Base-by-base conservation (phyloP, 2,113 vertebrate species). In the Erythrocercus mccallii region DNA sequence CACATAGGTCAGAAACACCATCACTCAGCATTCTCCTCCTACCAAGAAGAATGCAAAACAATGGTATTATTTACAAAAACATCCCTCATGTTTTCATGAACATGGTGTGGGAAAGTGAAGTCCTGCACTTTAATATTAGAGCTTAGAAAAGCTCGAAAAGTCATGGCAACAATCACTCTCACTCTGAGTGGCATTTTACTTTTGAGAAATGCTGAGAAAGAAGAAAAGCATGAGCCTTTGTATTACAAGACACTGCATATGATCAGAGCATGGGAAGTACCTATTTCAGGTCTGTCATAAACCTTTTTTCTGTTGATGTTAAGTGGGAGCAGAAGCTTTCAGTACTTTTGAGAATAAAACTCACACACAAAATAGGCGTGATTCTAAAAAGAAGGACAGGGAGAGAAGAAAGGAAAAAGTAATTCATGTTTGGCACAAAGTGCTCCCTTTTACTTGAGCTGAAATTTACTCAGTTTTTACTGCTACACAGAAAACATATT, bases 391-490 rank as follows among this genome's bases (percentile, higher is more conserved):
- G 82, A 73, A 85, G 31, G 45, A 69, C 18, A 69, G 14, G 12
- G 20, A 80, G 7, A 69, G 21, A 88, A 73, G 31, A 91, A 84
- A 95, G 8, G 8, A 56, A 77, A 88, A 88, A 86, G 10, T 57
- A 85, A 83, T 71, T 91, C 10, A 25, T 48, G 47, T 85, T 90
- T 58, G 44, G 21, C 42, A 94, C 27, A 87, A 90, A 92, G 61
- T 44, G 8, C 38, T 88, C 16, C 15, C 23, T 89, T 87, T 85
- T 56, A 83, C 70, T 84, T 84, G 33, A 88, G 44, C 5, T 68
- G 56, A 90, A 90, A 81, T 95, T 82, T 70, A 84, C 64, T 87
- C 30, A n/a, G 33, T 86, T 92, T 56, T 86, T 94, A 68, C 33
- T 62, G 30, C 15, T 86, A 56, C n/a, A 33, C 12, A 87, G 58